Conservation (phyloP, 2,797 vertebrate species). For the Falco berigora region DNA sequence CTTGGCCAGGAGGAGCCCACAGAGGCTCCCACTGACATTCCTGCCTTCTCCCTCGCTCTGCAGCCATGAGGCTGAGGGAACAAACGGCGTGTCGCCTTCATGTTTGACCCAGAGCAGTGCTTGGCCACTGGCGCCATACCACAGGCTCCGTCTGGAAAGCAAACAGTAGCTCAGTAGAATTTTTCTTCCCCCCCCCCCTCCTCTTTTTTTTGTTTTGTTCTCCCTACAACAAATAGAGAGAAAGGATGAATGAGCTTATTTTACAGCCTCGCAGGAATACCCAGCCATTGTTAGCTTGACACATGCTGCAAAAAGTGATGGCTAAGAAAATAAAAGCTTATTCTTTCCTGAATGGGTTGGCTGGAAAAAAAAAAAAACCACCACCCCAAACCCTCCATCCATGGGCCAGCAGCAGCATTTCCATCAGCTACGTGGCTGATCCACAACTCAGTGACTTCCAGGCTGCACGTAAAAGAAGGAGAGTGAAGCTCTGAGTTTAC, state of each 20-base stretch:
- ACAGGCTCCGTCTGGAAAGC: background rate
- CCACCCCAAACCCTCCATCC: background rate
- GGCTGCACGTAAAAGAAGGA: background rate
- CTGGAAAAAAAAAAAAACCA: background rate
- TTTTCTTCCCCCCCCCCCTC: too few species aligned
- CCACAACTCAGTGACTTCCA: background rate
- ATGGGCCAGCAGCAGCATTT: background rate
- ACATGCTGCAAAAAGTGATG: background rate
- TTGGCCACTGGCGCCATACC: background rate
- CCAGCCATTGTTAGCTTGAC: background rate
- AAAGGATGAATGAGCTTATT: constrained; percentile 34
- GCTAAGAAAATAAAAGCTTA: constrained; percentile 8
- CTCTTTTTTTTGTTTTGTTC: background rate
- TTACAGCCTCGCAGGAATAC: constrained; percentile 4
- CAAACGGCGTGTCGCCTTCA: background rate
- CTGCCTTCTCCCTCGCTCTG: background rate
- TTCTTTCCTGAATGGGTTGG: background rate
- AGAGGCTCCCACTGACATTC: background rate
- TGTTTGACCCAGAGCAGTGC: background rate
- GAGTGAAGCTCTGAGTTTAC: background rate
- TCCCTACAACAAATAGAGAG: background rate
- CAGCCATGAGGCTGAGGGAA: background rate
- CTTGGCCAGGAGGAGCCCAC: background rate
- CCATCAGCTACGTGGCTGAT: background rate
- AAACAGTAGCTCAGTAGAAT: background rate